Percentiles rank a stretch among this genome's conserved stretches.
These are phyloP conservation scores for Ischnus inquisitorius DNA, from an alignment of 2,888 invertebrate genomes.

Conservation along the genomic window DNA sequence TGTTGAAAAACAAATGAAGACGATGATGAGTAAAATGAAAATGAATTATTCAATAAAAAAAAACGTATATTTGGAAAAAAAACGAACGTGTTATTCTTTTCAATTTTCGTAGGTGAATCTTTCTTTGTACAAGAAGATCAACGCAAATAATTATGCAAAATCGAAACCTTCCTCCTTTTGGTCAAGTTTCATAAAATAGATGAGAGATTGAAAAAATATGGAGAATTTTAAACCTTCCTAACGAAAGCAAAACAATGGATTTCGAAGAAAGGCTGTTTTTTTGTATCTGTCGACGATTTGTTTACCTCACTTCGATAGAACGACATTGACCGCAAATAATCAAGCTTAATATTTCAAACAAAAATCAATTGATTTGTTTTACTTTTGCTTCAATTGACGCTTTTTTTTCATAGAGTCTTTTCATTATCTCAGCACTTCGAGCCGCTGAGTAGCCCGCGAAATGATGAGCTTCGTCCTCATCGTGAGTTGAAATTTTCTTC, in stretches of 20 bases:
- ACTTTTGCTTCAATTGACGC: background rate
- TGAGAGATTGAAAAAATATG: no score
- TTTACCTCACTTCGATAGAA: background rate
- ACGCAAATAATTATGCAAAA: no score
- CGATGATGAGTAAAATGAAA: constrained; percentile 39
- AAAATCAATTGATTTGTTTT: background rate
- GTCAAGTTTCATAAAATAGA: no score
- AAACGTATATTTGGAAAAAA: constrained; percentile 50
- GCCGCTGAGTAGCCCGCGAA: background rate
- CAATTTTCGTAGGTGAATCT: background rate
- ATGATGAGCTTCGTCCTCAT: background rate
- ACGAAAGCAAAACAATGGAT: background rate
- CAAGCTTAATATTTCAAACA: background rate
- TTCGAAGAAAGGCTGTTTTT: background rate
- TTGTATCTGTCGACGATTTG: background rate
- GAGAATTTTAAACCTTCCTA: no score
- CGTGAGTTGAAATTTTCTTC: background rate
- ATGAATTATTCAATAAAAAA: constrained; percentile 42
- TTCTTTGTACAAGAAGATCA: no score
- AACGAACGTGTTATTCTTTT: background rate
- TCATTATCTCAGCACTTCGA: background rate
- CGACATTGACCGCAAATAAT: background rate
- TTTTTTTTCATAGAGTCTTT: background rate
- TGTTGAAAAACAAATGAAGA: constrained; percentile 16
- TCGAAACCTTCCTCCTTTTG: no score